These are phyloP conservation scores for Neoniphon sammara DNA, from an alignment of 2,797 vertebrate genomes.

Conservation along the genomic window DNA sequence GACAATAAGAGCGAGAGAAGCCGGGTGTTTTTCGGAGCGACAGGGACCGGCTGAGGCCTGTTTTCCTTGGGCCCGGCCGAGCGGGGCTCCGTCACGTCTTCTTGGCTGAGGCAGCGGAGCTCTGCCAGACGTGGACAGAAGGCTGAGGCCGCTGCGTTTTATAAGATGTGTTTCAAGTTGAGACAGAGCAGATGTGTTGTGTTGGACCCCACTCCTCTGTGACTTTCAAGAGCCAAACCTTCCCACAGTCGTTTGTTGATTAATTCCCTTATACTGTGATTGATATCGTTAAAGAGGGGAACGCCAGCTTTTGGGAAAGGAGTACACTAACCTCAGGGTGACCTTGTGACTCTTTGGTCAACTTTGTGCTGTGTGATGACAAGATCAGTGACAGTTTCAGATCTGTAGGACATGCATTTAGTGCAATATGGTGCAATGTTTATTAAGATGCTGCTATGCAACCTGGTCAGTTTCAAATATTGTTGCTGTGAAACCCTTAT, in stretches of 20 bases:
- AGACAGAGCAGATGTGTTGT: conserved; percentile 37
- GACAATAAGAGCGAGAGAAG: conserved; percentile 32
- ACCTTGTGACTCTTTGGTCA: neutral
- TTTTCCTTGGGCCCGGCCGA: conserved; percentile 11
- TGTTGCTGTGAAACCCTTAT: too few relatives aligned
- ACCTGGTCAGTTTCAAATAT: too few relatives aligned
- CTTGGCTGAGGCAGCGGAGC: neutral
- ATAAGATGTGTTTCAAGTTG: conserved; percentile 5
- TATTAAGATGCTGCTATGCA: too few relatives aligned
- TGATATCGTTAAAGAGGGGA: conserved; percentile 9
- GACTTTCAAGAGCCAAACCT: conserved; percentile 1
- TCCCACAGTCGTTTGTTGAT: neutral
- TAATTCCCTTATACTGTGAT: neutral
- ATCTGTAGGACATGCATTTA: too few relatives aligned
- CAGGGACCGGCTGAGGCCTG: neutral
- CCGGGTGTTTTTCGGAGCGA: conserved; percentile 15
- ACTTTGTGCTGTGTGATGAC: too few relatives aligned
- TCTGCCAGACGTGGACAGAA: conserved; percentile 29
- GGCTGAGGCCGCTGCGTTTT: conserved; percentile 44
- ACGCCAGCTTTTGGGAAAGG: conserved; percentile 2
- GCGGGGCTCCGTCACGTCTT: too few relatives aligned
- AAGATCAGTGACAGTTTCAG: too few relatives aligned
- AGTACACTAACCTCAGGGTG: conserved; percentile 5
- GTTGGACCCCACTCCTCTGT: conserved; percentile 6
- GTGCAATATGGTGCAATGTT: too few relatives aligned